These are phyloP conservation scores for Anarrhichthys ocellatus DNA, from an alignment of 2,113 vertebrate species.

Conservation along the genomic window DNA sequence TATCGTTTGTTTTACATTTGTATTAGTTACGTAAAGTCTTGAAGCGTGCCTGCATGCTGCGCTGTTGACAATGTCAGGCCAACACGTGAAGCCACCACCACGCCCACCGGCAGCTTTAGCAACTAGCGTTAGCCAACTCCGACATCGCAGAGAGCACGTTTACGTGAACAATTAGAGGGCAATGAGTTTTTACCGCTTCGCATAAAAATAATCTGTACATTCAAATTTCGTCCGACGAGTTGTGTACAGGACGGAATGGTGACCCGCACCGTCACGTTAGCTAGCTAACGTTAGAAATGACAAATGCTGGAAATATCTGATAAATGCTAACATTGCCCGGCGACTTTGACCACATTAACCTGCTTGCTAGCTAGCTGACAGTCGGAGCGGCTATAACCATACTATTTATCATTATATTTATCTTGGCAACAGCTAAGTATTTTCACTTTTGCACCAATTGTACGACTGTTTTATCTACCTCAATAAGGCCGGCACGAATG, in stretches of 20 bases:
- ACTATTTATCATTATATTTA: neutral
- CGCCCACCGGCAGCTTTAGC: slow-evolving; percentile 29
- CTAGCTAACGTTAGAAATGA: neutral
- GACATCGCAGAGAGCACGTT: neutral
- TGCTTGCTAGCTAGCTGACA: neutral
- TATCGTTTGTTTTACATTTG: too few species aligned
- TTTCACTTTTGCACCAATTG: neutral
- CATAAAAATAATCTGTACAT: neutral
- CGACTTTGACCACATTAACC: neutral
- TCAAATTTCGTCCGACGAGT: neutral
- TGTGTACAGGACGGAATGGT: too few species aligned
- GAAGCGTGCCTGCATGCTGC: slow-evolving; percentile 4
- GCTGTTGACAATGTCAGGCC: slow-evolving; percentile 31
- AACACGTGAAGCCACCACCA: slow-evolving; percentile 29
- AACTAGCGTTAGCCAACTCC: neutral
- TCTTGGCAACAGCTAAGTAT: neutral
- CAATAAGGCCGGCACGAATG: fast-evolving
- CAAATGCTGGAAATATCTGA: too few species aligned
- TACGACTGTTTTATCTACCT: neutral
- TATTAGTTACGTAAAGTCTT: too few species aligned
- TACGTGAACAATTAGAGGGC: neutral
- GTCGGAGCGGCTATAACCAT: neutral
- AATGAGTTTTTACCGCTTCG: too few species aligned
- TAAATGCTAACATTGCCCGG: neutral
- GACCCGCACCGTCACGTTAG: neutral